Evolutionary conservation across 2,888 invertebrate species (phyloP).

Genomic region (Pachycephus smyrnensis): DNA sequence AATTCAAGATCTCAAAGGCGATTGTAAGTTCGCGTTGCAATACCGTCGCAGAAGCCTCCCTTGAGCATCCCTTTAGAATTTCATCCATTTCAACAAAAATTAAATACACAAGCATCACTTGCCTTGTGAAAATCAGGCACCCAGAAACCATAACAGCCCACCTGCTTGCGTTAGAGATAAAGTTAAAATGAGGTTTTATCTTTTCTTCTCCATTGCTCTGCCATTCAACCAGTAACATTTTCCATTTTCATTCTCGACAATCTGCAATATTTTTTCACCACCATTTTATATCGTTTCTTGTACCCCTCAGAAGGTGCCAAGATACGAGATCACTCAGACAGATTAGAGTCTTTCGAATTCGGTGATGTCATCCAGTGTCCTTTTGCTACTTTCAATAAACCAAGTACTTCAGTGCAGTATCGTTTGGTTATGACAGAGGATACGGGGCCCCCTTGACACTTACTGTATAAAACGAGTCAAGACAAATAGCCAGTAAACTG

Average conservation of each 20-base stretch:
- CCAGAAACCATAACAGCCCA: not conserved
- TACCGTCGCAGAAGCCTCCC: not conserved
- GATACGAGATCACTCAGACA: not conserved
- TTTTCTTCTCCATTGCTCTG: not conserved
- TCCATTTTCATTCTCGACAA: not conserved
- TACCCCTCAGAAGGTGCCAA: not conserved
- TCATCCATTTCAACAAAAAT: constrained; percentile 60
- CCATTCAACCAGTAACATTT: not conserved
- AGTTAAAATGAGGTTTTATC: not conserved
- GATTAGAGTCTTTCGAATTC: not conserved
- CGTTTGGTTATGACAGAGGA: not conserved
- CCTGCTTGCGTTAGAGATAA: too few species aligned
- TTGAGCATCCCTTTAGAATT: constrained; percentile 20
- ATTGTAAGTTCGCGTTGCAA: constrained; percentile 32
- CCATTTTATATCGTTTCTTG: not conserved
- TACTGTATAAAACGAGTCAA: not conserved
- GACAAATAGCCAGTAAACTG: not conserved
- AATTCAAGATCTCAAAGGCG: constrained; percentile 13
- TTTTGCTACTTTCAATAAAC: not conserved
- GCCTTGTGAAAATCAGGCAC: constrained; percentile 5
- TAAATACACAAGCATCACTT: constrained; percentile 54
- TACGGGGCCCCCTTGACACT: not conserved
- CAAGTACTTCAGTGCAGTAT: not conserved
- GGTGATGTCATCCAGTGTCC: not conserved
- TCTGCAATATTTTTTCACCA: not conserved